Evolutionary conservation across 1,140 invertebrate genomes (phyloP).

Genomic region (Himalopsyche phryganea): DNA sequence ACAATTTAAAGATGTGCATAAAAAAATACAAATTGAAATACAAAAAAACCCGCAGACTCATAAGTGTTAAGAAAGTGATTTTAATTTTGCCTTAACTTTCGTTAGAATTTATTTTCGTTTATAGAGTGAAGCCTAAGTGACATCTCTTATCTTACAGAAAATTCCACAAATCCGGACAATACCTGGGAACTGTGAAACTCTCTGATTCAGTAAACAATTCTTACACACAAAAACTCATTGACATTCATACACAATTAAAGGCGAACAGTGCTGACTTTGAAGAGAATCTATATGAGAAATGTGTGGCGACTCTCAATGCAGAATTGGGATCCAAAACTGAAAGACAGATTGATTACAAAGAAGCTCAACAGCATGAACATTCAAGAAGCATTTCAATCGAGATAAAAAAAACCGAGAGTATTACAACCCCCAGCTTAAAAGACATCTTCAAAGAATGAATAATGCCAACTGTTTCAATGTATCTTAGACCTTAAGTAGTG

Average conservation of each 20-base stretch:
- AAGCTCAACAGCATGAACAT: neutral
- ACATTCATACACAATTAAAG: conserved; percentile 55
- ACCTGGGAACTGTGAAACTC: conserved; percentile 52
- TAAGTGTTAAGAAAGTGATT: too few relatives aligned
- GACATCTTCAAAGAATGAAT: conserved; percentile 44
- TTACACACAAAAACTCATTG: conserved; percentile 58
- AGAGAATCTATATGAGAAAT: conserved; percentile 47
- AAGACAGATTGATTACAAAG: neutral
- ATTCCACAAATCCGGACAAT: conserved; percentile 57
- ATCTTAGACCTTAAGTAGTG: conserved; percentile 3
- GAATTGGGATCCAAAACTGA: conserved; percentile 24
- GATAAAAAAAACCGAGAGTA: conserved; percentile 18
- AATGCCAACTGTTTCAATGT: neutral
- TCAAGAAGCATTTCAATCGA: conserved; percentile 36
- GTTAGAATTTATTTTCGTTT: too few relatives aligned
- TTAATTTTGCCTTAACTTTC: too few relatives aligned
- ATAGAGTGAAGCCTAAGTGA: too few relatives aligned
- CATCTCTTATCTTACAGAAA: conserved; percentile 53
- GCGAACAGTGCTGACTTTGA: conserved; percentile 50
- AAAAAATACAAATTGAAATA: too few relatives aligned
- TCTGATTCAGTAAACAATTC: conserved; percentile 47
- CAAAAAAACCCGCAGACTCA: too few relatives aligned
- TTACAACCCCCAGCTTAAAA: conserved; percentile 36
- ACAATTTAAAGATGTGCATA: too few relatives aligned
- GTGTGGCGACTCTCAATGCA: conserved; percentile 33